Evolutionary conservation across 2,797 vertebrate genomes (phyloP), one percentile per base, ranked within the genome.

Genomic region (Brachyrhaphis roseni): DNA sequence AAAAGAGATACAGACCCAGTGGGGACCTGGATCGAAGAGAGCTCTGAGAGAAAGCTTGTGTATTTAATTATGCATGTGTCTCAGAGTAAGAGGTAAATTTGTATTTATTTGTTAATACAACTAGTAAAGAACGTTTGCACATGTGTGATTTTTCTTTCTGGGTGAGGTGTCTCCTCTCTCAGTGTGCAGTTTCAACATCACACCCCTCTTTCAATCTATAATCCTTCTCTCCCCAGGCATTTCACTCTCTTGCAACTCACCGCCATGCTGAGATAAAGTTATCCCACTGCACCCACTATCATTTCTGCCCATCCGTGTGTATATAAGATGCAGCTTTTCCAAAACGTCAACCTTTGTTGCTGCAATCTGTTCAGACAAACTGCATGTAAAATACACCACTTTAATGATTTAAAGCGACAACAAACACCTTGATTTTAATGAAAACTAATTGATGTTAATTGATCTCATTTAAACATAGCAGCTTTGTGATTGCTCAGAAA

Each of bases 181-280:
- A 70, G 90, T 84, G 34, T 86, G 92, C 31, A 53, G 85, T 77
- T 86, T 86, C 5, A 28, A 89, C 41, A 84, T 86, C 11, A 76
- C 78, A 12, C 84, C 81, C 79, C 74, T 16, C 79, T 86, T 79
- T 77, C 85, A 84, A 87, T 86, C 88, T 87, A 91, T 91, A 94
- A 94, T 93, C 92, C 91, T 75, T 85, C 88, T 91, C 86, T 89
- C 87, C 87, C 87, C 84, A 62, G 87, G 90, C 82, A 39, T 80
- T 89, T 89, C 79, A 83, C 90, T 90, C 88, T 87, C 82, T 77
- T 66, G 74, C 83, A 83, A 87, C 84, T 86, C 45, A 74, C 81
- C 86, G 83, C 80, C 91, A 92, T 78, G 84, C 92, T 92, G 93
- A 83, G 91, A 92, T 93, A 86, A 93, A 94, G 91, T 93, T 94